Base-by-base conservation (phyloP, 2,797 vertebrate genomes). In the Pseudochirops cupreus region DNA sequence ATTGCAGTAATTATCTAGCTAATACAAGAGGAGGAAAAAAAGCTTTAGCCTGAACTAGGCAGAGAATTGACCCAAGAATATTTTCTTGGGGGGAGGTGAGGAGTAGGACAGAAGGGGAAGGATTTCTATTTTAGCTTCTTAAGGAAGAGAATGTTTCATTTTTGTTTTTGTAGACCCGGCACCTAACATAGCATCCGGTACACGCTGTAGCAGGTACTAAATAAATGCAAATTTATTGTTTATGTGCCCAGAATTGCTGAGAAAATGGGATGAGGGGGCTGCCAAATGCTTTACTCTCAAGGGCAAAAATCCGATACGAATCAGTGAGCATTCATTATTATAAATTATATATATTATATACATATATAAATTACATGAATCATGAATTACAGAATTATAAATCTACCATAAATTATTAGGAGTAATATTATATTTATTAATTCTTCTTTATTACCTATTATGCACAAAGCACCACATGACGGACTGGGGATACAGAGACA, bases 1-100 rank as follows among this genome's bases (percentile, higher is more conserved):
- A 82, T 82, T 46, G n/a, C 67, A 82, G 67, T 39, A 82, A 82
- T 91, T 46, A 33, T 7, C 14, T 7, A 56, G 55, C 12, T 29
- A 87, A 58, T 0, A 3, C 3, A 95, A 59, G 59, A 56, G 10
- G 31, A 55, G 21, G 46, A 50, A 90, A 96, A 74, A 24, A 39
- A 54, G 94, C 91, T 92, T 46, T 39, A 90, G 67, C 56, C 91
- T 59, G 31, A 90, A 95, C 52, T 46, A 33, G 54, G 53, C 39
- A 57, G 50, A n/a, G 90, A 91, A 74, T 0, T 59, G 39, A 90
- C 24, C 1, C 4, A 52, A 26, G 57, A 18, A 87, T 12, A 11
- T 39, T 82, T 82, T 39, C 67, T 21, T 39, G 16, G 33, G 1
- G n/a, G 6, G n/a, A 24, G 6, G 62, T 59, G 4, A 29, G 11